Conservation (phyloP, 2,113 vertebrate species). For the Accipiter cooperii region DNA sequence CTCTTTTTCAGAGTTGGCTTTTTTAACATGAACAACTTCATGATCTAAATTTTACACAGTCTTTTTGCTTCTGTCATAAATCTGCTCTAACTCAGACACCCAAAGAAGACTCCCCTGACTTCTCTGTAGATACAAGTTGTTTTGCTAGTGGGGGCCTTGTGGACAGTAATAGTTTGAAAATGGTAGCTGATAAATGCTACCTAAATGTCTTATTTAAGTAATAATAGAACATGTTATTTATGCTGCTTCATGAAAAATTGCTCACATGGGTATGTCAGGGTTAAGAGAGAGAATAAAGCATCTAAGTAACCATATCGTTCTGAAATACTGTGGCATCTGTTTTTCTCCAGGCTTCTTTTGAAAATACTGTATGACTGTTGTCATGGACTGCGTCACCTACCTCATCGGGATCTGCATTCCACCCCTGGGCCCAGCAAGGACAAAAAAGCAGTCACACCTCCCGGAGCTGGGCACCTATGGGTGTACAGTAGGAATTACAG, state of each 20-base stretch:
- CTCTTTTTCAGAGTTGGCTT: neutral
- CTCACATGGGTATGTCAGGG: neutral
- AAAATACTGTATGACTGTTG: neutral
- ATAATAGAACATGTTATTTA: neutral
- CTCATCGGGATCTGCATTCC: neutral
- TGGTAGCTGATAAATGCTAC: neutral
- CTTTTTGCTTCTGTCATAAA: neutral
- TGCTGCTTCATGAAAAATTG: neutral
- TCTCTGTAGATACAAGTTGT: neutral
- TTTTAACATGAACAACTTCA: neutral
- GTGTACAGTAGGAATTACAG: neutral
- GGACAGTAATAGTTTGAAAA: neutral
- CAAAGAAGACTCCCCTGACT: neutral
- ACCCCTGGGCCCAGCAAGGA: neutral
- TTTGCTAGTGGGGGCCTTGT: neutral
- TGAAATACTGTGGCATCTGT: neutral
- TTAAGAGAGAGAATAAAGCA: neutral
- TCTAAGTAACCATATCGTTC: neutral
- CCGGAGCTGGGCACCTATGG: accelerated
- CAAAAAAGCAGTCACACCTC: neutral
- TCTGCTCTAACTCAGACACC: neutral
- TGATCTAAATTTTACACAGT: neutral
- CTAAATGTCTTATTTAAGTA: neutral
- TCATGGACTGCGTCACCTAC: neutral
- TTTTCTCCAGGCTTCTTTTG: neutral